Base-by-base conservation (phyloP, 2,113 vertebrate species). In the Neopipo cinnamomea region DNA sequence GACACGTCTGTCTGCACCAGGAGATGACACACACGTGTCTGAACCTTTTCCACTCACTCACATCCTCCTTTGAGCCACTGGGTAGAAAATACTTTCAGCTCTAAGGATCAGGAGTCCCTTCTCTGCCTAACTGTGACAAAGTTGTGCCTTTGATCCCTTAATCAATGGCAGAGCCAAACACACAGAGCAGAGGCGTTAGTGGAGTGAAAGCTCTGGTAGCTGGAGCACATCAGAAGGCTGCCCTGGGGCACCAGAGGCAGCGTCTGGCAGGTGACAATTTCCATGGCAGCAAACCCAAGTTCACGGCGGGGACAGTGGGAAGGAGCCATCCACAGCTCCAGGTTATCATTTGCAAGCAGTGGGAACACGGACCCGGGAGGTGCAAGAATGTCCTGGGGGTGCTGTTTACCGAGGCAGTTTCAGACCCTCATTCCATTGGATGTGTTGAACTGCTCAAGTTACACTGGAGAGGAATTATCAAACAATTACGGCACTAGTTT, bases 401-500 rank as follows among this genome's bases (percentile, higher is more conserved):
- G 66, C 58, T 44, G 53, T 44, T 83, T 62, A 30, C 41, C 66
- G 77, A 27, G 9, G 4, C 50, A 25, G 17, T 63, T 65, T 85
- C 56, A 59, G 49, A 59, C 46, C 58, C 93, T 65, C 35, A 14
- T 59, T 72, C 81, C 42, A 47, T 33, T 46, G 85, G 56, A 12
- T 70, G 28, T 39, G 27, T 47, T 41, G 27, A 97, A 50, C 52
- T 58, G 58, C 70, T 50, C 44, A 16, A 75, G 76, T 74, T 94
- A 92, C 81, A 88, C 53, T 82, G 72, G 56, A 82, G 93, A 90
- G 58, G 30, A 93, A 95, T 96, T 94, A 96, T 41, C 50, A 92
- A 85, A 93, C 93, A 93, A 96, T 96, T 95, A 95, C 56, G 81
- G 80, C 5, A 61, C 88, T 96, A 58, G 79, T 85, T 41, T 87